These are phyloP conservation scores for Dromius quadrimaculatus DNA, from an alignment of 2,888 invertebrate genomes.

Conservation along the genomic window DNA sequence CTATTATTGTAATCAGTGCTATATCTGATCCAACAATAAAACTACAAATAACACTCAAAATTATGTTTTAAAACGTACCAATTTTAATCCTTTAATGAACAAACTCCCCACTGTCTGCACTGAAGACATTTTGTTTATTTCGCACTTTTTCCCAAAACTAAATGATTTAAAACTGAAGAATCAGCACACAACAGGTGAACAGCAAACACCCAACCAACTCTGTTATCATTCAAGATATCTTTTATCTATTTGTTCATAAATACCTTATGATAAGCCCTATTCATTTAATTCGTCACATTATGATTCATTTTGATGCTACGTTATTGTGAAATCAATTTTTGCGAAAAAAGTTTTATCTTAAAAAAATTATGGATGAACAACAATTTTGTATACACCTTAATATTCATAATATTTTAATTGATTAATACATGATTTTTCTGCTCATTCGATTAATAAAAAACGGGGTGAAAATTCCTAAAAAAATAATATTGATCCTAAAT, in stretches of 20 bases:
- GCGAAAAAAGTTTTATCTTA: not conserved
- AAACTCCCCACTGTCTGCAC: slow-evolving; percentile 85
- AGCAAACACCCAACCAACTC: not conserved
- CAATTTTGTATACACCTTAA: not conserved
- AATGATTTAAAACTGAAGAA: not conserved
- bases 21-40: no score
- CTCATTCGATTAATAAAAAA: no score
- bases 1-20: no score
- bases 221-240: slow-evolving; percentile 2
- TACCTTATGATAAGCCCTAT: not conserved
- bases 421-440: no score
- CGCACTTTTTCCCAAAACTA: slow-evolving; percentile 1
- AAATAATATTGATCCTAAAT: not conserved
- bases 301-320: slow-evolving; percentile 3
- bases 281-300: not conserved
- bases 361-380: no score
- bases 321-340: not conserved
- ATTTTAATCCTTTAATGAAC: slow-evolving; percentile 83
- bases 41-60: not conserved
- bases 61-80: slow-evolving; percentile 74
- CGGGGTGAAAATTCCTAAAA: not conserved
- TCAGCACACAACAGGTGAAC: slow-evolving; percentile 18
- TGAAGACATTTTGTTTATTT: slow-evolving; percentile 77
- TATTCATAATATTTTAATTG: no score
- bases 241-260: slow-evolving; percentile 19